Percentiles rank a stretch among this genome's conserved stretches.
phyloP scores from a whole-genome alignment of 2,113 vertebrate genomes.

The Aramus guarauna region DNA sequence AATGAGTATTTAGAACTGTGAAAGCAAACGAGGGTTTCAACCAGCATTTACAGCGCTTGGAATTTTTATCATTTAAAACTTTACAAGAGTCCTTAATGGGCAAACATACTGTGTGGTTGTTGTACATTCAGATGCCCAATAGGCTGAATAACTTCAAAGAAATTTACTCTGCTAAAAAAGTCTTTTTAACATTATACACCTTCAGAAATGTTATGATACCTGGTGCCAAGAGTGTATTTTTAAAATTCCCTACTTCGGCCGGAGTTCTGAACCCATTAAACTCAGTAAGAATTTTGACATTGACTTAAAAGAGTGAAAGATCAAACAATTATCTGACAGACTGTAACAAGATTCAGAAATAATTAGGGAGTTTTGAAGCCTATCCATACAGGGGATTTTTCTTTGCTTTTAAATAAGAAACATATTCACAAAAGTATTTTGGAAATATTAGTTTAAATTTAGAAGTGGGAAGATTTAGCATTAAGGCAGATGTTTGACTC shows the following conservation, averaged over 20 bases:
- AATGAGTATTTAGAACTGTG: not conserved
- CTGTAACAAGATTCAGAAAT: slow-evolving; percentile 18
- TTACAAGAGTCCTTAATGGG: not conserved
- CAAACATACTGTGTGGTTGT: not conserved
- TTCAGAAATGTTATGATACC: slow-evolving; percentile 35
- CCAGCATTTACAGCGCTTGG: not conserved
- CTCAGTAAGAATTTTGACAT: not conserved
- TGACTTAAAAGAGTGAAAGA: slow-evolving; percentile 51
- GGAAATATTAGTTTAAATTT: slow-evolving; percentile 43
- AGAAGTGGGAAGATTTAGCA: not conserved
- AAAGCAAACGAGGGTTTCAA: not conserved
- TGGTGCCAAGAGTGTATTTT: slow-evolving; percentile 45
- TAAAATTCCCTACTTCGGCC: slow-evolving; percentile 41
- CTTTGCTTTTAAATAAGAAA: slow-evolving; percentile 15
- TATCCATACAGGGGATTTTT: slow-evolving; percentile 22
- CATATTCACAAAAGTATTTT: slow-evolving; percentile 21
- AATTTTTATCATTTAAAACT: not conserved
- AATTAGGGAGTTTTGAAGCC: slow-evolving; percentile 43
- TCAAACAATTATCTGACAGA: slow-evolving; percentile 60
- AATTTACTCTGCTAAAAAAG: slow-evolving; percentile 21
- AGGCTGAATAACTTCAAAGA: slow-evolving; percentile 45
- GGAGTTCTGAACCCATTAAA: slow-evolving; percentile 24
- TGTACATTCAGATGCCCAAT: not conserved
- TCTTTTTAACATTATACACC: slow-evolving; percentile 17
- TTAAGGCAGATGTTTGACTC: not conserved